Percentiles rank a stretch among this genome's conserved stretches.
Conservation (phyloP, 2,113 vertebrate genomes). For the Pseudopodoces humilis region DNA sequence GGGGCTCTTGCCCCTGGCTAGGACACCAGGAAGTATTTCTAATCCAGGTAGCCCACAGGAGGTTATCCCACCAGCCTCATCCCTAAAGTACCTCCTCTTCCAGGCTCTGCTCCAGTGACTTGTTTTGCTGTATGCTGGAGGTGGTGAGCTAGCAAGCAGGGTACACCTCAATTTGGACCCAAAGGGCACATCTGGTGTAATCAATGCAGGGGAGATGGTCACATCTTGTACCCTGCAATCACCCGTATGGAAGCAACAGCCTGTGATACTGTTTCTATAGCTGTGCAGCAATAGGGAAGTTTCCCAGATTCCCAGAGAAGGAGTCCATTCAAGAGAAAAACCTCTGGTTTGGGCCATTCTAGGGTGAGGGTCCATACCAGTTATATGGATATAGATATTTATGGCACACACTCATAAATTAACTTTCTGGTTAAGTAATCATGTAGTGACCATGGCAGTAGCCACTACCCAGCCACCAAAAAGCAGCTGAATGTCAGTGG, state of each 20-base stretch:
- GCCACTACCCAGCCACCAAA: background rate
- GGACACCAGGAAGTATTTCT: background rate
- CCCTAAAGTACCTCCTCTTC: background rate
- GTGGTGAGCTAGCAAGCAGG: background rate
- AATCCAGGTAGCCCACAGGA: background rate
- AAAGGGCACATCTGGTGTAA: background rate
- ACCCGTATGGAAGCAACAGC: rapidly evolving
- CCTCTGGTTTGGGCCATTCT: background rate
- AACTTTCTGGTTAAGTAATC: background rate
- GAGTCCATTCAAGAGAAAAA: background rate
- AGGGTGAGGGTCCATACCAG: background rate
- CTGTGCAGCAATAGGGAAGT: rapidly evolving
- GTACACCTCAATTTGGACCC: rapidly evolving
- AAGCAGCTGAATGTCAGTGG: background rate
- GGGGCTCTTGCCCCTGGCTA: background rate
- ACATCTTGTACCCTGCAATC: rapidly evolving
- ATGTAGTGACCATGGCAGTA: background rate
- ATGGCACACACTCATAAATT: background rate
- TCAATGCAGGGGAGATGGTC: background rate
- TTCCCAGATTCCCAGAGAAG: background rate
- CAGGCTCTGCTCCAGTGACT: background rate
- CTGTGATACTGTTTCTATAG: background rate
- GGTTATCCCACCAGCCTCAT: background rate
- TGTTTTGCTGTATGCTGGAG: rapidly evolving
- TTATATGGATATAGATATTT: background rate